Conservation (phyloP, 2,797 vertebrate species). For the Streptopelia turtur region DNA sequence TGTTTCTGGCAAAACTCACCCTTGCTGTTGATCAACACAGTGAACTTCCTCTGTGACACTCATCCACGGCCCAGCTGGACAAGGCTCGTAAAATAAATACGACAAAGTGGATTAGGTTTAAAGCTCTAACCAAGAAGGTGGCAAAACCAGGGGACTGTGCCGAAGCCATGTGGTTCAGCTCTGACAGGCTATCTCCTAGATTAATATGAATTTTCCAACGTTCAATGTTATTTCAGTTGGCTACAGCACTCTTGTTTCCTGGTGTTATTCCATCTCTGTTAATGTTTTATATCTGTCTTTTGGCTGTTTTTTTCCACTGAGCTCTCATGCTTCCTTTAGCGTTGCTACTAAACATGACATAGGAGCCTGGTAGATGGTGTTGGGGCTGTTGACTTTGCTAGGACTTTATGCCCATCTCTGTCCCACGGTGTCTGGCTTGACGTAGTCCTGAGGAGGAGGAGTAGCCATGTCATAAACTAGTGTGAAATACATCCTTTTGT, state of each 20-base stretch:
- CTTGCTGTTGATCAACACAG: background rate
- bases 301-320: slow-evolving; percentile 25
- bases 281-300: slow-evolving; percentile 12
- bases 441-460: background rate
- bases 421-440: background rate
- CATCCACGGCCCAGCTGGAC: background rate
- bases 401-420: background rate
- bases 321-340: background rate
- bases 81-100: slow-evolving; percentile 18
- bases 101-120: background rate
- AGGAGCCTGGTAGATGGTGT: background rate
- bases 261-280: slow-evolving; percentile 13
- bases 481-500: background rate
- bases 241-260: slow-evolving; percentile 20
- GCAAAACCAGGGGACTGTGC: background rate
- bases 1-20: background rate
- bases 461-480: background rate
- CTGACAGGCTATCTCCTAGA: background rate
- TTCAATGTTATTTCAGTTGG: slow-evolving; percentile 52
- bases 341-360: background rate
- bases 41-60: slow-evolving; percentile 35
- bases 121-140: background rate
- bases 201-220: background rate
- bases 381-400: background rate
- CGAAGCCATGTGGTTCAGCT: background rate